Conservation (phyloP, 1,140 invertebrate species). For the Choristoneura fumiferana region DNA sequence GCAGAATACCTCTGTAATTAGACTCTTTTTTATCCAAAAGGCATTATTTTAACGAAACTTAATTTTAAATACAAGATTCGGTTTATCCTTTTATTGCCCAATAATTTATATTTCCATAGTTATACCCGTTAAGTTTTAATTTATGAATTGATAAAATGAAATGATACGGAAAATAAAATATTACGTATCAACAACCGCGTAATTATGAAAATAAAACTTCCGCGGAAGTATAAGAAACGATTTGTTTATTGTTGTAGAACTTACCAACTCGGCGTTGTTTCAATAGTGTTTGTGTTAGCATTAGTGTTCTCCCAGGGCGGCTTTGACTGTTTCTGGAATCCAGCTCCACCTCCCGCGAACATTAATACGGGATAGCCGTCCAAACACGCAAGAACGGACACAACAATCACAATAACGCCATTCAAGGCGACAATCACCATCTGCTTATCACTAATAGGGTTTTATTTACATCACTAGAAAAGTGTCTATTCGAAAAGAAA, state of each 20-base stretch:
- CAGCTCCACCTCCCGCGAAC: constrained; percentile 65
- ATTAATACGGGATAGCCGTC: constrained; percentile 32
- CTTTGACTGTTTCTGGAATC: constrained; percentile 68
- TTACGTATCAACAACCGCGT: too few species aligned
- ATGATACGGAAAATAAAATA: too few species aligned
- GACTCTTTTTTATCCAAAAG: too few species aligned
- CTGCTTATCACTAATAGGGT: neutral
- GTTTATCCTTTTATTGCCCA: too few species aligned
- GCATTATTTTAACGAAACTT: too few species aligned
- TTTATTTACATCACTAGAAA: constrained; percentile 15
- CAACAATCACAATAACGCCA: constrained; percentile 25
- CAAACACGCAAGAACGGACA: constrained; percentile 24
- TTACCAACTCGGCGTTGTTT: constrained; percentile 55
- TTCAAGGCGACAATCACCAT: constrained; percentile 3
- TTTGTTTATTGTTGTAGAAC: constrained; percentile 18
- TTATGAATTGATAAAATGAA: too few species aligned
- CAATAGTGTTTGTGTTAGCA: constrained; percentile 35
- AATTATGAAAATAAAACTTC: too few species aligned
- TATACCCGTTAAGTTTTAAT: too few species aligned
- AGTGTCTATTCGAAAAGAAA: neutral
- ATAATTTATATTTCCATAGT: too few species aligned
- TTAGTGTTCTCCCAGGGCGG: constrained; percentile 62
- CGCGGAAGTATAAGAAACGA: too few species aligned
- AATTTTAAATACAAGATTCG: too few species aligned
- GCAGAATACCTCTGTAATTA: too few species aligned